phyloP scores from a whole-genome alignment of 2,797 vertebrate species.

The Tapera naevia region DNA sequence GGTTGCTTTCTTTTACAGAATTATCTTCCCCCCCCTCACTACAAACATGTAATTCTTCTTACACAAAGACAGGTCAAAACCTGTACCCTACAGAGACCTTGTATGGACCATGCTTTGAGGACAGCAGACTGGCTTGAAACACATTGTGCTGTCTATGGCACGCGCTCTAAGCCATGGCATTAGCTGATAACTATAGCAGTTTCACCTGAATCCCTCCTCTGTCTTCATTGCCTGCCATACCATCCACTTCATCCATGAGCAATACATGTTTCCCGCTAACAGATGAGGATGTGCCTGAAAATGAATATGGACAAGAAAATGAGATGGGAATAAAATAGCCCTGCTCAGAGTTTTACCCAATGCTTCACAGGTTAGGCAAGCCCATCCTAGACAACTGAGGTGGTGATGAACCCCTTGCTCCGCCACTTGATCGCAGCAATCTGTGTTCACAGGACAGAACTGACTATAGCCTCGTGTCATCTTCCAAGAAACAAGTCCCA shows the following conservation, averaged over 20 bases:
- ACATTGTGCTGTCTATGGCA: neutral
- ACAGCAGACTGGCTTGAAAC: neutral
- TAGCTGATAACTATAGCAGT: neutral
- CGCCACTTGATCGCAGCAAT: neutral
- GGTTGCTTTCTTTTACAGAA: neutral
- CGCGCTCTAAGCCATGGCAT: neutral
- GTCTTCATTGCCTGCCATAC: slow-evolving; percentile 98
- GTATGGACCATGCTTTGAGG: neutral
- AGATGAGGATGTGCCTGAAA: slow-evolving; percentile 82
- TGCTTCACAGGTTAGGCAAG: neutral
- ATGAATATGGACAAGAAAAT: slow-evolving; percentile 37
- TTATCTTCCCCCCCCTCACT: accelerated
- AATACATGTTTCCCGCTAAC: slow-evolving; percentile 88
- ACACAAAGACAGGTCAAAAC: neutral
- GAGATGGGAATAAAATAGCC: slow-evolving; percentile 8
- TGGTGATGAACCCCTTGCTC: neutral
- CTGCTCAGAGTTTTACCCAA: neutral
- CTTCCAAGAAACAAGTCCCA: neutral
- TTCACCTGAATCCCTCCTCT: slow-evolving; percentile 95
- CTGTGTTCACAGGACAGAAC: neutral
- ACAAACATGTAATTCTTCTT: neutral
- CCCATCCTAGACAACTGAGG: neutral
- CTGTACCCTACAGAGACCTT: neutral
- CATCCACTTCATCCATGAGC: slow-evolving; percentile 99
- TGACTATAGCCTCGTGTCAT: neutral